Percentiles rank a stretch among this genome's conserved stretches.
Evolutionary conservation across 2,888 invertebrate species (phyloP).

Genomic region (Tholera decimalis): DNA sequence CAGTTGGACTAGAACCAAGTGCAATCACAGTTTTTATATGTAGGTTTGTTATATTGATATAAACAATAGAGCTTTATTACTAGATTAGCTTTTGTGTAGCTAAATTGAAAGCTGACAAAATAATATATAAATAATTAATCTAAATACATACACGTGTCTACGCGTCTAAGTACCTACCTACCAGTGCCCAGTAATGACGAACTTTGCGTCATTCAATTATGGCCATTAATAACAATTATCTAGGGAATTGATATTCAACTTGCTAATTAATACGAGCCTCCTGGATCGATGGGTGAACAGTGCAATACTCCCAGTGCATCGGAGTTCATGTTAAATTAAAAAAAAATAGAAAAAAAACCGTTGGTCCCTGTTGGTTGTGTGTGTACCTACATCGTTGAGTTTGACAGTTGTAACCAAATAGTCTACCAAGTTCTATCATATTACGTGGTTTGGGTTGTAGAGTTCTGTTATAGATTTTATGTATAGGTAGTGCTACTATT

Average conservation of each 20-base stretch:
- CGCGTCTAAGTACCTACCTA: not conserved
- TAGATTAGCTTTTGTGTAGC: constrained; percentile 41
- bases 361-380: not conserved
- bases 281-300: not conserved
- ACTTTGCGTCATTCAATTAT: not conserved
- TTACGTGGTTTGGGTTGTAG: not conserved
- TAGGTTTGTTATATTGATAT: constrained; percentile 57
- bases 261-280: not conserved
- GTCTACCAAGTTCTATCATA: not conserved
- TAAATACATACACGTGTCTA: too few relatives aligned
- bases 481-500: not conserved
- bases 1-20: constrained; percentile 78
- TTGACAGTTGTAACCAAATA: too few relatives aligned
- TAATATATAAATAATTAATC: constrained; percentile 32
- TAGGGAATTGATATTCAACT: constrained; percentile 3
- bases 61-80: constrained; percentile 58
- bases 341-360: too few relatives aligned
- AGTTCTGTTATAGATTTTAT: not conserved
- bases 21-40: constrained; percentile 60
- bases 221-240: not conserved
- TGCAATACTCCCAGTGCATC: not conserved
- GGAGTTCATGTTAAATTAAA: not conserved
- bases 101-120: constrained; percentile 26
- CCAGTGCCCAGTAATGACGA: not conserved
- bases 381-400: too few relatives aligned